Base-by-base conservation (phyloP, 2,113 vertebrate species). In the Hylia prasina region DNA sequence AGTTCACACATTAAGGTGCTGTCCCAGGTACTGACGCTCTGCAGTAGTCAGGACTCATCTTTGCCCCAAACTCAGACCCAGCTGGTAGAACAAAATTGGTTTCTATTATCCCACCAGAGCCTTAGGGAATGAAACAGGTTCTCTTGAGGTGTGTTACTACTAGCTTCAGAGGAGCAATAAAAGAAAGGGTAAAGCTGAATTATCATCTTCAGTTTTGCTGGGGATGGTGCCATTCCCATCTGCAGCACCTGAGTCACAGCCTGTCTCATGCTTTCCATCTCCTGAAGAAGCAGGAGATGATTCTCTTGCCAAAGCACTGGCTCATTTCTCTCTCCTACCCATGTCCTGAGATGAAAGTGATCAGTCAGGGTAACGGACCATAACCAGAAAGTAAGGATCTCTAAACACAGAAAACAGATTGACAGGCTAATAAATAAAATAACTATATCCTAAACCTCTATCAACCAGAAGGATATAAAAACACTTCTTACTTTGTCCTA, bases 391-490 rank as follows among this genome's bases (percentile, higher is more conserved):
- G 15, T 21, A 56, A 58, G n/a, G 19, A 56, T 33, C 31, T 92
- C 68, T 90, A 90, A 86, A 78, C 76, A 83, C 68, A 70, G 71
- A 63, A 94, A 93, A 61, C 35, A 75, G 16, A 80, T 31, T 89
- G 89, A 54, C 68, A 78, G 9, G 28, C 10, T 86, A 80, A 80
- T 88, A 94, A 94, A 87, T 70, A 90, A 85, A 66, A 8, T n/a
- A 76, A 47, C 20, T 27, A 19, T 73, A 48, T 45, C 27, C 18
- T 27, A 65, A 63, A 13, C 31, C 7, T 86, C 28, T 45, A 28
- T 80, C 58, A 80, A 53, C 5, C 18, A 85, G 12, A 57, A 15
- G 11, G 58, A 42, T 53, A 69, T 53, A 68, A 92, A 77, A 11
- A 0, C 0, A 4, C 2, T 3, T 69, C 24, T 57, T 42, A 19